These are phyloP conservation scores for Micronycteris hirsuta DNA, from an alignment of 2,113 vertebrate genomes.

Conservation along the genomic window DNA sequence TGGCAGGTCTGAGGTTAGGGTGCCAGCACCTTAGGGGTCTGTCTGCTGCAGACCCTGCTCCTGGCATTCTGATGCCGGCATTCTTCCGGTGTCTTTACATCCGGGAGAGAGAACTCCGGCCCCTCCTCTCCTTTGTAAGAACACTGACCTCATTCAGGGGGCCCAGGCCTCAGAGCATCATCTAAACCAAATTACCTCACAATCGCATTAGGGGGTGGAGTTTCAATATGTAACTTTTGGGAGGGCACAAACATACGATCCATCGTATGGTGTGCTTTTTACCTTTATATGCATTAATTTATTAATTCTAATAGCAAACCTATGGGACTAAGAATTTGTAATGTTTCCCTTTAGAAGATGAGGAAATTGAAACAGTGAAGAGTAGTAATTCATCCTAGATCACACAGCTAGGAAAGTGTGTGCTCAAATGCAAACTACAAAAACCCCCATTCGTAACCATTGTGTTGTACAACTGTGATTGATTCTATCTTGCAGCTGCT, in stretches of 20 bases:
- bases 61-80: no score
- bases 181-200: background rate
- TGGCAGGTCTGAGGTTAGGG: background rate
- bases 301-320: background rate
- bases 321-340: background rate
- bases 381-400: background rate
- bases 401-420: background rate
- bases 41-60: background rate
- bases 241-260: background rate
- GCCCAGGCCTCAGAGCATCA: background rate
- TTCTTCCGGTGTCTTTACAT: background rate
- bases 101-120: background rate
- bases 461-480: background rate
- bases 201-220: background rate
- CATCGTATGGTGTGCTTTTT: background rate
- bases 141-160: background rate
- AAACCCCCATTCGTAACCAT: background rate
- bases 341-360: background rate
- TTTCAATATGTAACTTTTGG: background rate
- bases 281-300: background rate
- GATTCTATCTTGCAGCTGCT: background rate
- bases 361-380: background rate
- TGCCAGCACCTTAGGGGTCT: background rate
- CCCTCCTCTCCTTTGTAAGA: background rate
- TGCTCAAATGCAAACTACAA: background rate